These are phyloP conservation scores for Lamprologus sp. DNA, from an alignment of 2,113 vertebrate species.

Conservation along the genomic window DNA sequence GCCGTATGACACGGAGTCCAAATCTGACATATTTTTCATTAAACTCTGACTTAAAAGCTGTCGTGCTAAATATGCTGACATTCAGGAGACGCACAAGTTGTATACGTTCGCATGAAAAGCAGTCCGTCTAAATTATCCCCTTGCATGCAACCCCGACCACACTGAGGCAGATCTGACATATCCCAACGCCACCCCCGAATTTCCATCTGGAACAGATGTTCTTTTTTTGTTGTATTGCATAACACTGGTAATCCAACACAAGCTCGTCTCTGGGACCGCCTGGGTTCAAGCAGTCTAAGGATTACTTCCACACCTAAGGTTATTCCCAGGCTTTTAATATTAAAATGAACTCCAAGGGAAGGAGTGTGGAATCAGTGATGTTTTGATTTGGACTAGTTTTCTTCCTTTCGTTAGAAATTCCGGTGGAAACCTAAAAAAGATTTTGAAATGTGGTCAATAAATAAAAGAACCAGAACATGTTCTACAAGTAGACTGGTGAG, in stretches of 20 bases:
- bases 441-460: not conserved
- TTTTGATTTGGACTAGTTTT: not conserved
- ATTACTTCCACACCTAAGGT: not conserved
- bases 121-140: conserved; percentile 32
- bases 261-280: conserved; percentile 13
- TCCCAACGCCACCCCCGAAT: conserved; percentile 31
- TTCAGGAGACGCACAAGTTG: conserved; percentile 26
- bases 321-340: conserved; percentile 1
- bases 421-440: not conserved
- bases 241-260: conserved; percentile 52
- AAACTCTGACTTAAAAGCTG: not conserved
- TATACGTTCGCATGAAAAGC: conserved; percentile 29
- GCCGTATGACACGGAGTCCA: not conserved
- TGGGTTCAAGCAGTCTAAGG: not conserved
- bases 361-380: not conserved
- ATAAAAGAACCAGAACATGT: not conserved
- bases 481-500: not conserved
- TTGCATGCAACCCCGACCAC: conserved; percentile 60
- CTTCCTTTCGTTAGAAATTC: not conserved
- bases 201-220: conserved; percentile 66
- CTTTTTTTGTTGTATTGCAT: conserved; percentile 47
- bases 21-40: not conserved
- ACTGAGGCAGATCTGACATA: conserved; percentile 27
- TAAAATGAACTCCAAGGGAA: not conserved
- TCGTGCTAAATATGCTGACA: not conserved